Evolutionary conservation across 1,140 invertebrate species (phyloP).

Genomic region (Proctacanthus coquilletti): DNA sequence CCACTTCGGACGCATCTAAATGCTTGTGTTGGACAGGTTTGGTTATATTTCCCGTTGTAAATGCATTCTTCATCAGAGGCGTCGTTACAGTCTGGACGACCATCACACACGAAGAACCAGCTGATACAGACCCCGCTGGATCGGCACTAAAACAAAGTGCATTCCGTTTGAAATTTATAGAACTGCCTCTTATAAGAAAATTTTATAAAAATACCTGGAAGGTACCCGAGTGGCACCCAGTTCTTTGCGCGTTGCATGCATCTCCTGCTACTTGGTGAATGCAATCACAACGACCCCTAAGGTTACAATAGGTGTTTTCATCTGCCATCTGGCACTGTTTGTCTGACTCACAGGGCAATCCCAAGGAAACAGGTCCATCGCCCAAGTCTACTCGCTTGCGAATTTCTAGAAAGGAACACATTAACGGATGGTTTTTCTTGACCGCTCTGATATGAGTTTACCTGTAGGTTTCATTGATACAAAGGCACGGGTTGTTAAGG

Average conservation of each 20-base stretch:
- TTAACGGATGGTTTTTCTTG: neutral
- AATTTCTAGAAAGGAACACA: conserved; percentile 11
- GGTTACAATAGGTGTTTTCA: conserved; percentile 55
- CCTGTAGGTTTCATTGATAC: neutral
- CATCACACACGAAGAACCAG: conserved; percentile 86
- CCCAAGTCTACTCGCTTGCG: conserved; percentile 33
- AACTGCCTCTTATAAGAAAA: conserved; percentile 1
- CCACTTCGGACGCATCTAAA: conserved; percentile 48
- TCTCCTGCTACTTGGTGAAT: conserved; percentile 29
- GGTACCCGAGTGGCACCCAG: conserved; percentile 65
- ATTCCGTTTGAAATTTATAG: neutral
- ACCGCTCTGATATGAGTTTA: neutral
- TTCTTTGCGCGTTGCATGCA: conserved; percentile 50
- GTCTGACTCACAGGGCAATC: conserved; percentile 55
- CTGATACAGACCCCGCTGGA: conserved; percentile 73
- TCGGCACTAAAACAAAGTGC: conserved; percentile 44
- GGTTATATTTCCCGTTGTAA: conserved; percentile 21
- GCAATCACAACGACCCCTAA: conserved; percentile 64
- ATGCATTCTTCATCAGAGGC: conserved; percentile 66
- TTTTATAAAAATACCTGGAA: conserved; percentile 56
- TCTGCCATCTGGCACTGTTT: conserved; percentile 66
- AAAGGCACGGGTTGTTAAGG: conserved; percentile 13
- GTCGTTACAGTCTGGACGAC: conserved; percentile 51
- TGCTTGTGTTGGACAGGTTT: conserved; percentile 32
- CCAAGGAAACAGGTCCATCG: conserved; percentile 51